Base-by-base conservation (phyloP, 2,113 vertebrate species). In the Pyxicephalus adspersus region DNA sequence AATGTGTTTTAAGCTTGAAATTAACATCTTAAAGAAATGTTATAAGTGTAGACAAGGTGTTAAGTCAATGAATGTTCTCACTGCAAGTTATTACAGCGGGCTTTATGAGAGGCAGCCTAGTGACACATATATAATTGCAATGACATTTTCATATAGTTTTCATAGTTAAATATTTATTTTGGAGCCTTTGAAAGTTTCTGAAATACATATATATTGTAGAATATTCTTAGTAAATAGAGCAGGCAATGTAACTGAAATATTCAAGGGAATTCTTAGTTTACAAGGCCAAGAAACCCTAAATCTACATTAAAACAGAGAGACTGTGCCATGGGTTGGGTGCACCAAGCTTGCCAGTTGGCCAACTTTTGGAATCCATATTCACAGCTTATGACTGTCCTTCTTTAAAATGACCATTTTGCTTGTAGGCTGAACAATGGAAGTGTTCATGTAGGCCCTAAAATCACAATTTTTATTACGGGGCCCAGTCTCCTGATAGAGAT, bases 31-130 rank as follows among this genome's bases (percentile, higher is more conserved):
- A 74, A 23, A 58, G 55, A 74, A 74, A 74, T 57, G 38, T 74
- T 58, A 63, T 29, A 77, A 77, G 60, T 77, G 61, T 65, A 52
- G 75, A 64, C 60, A 77, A 77, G 75, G 75, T 77, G 75, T 65
- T 77, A 77, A 45, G 61, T 77, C 64, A 77, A 77, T 64, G 75
- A 77, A 77, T 77, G 75, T 77, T 65, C 75, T 77, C 75, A 77
- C 61, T 31, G 26, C 61, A 28, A 52, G 60, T 26, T 45, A 65
- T 65, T 51, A 77, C 75, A 64, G 51, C 19, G 28, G 38, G 34
- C 31, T 63, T 61, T n/a, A 61, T 57, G 61, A 50, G 57, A 20
- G 60, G 11, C 50, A 16, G 23, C 5, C 23, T 25, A 31, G 38
- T 20, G 60, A 64, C 61, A 77, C 25, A 23, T 13, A 45, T 38